Percentiles rank a stretch among this genome's conserved stretches.
Conservation (phyloP, 2,113 vertebrate genomes). For the Callithrix jacchus region DNA sequence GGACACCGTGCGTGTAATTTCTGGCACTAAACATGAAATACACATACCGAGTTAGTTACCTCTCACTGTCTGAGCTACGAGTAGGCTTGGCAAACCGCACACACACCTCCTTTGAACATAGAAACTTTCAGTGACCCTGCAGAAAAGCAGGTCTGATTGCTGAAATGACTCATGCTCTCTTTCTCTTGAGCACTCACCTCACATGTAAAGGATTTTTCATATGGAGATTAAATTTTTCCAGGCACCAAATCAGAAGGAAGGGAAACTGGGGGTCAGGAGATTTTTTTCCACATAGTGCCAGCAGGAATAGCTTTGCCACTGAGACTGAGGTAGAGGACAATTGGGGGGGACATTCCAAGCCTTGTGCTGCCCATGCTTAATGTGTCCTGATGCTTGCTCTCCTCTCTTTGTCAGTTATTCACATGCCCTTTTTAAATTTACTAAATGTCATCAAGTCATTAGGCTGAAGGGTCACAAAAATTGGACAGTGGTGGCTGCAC, state of each 20-base stretch:
- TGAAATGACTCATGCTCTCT: neutral
- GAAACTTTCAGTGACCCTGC: slow-evolving; percentile 8
- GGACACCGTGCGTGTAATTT: slow-evolving; percentile 90
- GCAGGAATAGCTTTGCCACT: neutral
- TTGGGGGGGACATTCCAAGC: neutral
- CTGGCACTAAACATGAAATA: slow-evolving; percentile 83
- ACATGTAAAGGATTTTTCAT: neutral
- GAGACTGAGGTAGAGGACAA: neutral
- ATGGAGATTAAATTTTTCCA: slow-evolving; percentile 36
- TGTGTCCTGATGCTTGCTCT: neutral
- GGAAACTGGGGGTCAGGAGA: neutral
- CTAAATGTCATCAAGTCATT: neutral
- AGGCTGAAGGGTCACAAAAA: neutral
- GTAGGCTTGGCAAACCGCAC: accelerated
- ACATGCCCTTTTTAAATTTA: neutral
- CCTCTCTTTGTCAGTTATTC: neutral
- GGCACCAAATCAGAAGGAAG: neutral
- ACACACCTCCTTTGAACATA: accelerated
- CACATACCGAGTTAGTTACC: neutral
- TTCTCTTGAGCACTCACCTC: neutral
- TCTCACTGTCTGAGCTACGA: neutral
- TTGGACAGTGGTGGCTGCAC: accelerated
- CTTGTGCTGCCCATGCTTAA: neutral
- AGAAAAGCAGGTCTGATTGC: neutral
- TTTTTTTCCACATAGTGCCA: neutral